Evolutionary conservation across 2,888 invertebrate species (phyloP).

Genomic region (Myathropa florea): DNA sequence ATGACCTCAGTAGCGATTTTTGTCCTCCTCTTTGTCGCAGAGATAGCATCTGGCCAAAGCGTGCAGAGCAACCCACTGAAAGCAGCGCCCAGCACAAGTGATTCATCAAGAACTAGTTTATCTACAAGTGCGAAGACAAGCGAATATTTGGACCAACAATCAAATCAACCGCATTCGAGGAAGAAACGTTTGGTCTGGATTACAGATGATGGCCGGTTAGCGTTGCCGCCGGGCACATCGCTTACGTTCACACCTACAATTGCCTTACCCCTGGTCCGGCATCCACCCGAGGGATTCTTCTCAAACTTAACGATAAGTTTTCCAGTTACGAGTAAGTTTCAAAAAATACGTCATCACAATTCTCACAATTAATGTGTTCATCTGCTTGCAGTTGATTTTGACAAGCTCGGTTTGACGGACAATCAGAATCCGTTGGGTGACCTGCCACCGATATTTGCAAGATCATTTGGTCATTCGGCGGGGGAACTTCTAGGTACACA

Average conservation of each 20-base stretch:
- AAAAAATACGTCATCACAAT: not conserved
- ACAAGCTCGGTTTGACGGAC: constrained; percentile 92
- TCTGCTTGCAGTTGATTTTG: constrained; percentile 88
- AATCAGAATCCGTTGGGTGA: constrained; percentile 93
- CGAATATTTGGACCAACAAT: constrained; percentile 72
- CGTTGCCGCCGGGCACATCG: constrained; percentile 91
- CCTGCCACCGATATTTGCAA: constrained; percentile 87
- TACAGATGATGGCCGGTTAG: constrained; percentile 91
- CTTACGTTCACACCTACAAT: constrained; percentile 90
- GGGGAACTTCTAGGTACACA: constrained; percentile 84
- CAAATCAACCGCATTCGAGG: constrained; percentile 84
- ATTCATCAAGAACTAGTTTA: constrained; percentile 31
- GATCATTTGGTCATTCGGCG: constrained; percentile 89
- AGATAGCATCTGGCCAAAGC: constrained; percentile 48
- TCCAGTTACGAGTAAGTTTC: constrained; percentile 90
- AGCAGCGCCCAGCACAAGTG: not conserved
- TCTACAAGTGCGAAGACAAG: constrained; percentile 66
- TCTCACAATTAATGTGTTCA: not conserved
- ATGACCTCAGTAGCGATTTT: constrained; percentile 48
- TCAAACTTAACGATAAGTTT: constrained; percentile 92
- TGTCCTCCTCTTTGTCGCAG: constrained; percentile 25
- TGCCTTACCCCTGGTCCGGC: constrained; percentile 90
- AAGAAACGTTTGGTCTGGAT: constrained; percentile 93
- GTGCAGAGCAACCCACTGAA: constrained; percentile 16
- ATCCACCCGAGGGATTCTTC: constrained; percentile 92